Evolutionary conservation across 2,797 vertebrate genomes (phyloP).

Genomic region (Margarornis squamiger): DNA sequence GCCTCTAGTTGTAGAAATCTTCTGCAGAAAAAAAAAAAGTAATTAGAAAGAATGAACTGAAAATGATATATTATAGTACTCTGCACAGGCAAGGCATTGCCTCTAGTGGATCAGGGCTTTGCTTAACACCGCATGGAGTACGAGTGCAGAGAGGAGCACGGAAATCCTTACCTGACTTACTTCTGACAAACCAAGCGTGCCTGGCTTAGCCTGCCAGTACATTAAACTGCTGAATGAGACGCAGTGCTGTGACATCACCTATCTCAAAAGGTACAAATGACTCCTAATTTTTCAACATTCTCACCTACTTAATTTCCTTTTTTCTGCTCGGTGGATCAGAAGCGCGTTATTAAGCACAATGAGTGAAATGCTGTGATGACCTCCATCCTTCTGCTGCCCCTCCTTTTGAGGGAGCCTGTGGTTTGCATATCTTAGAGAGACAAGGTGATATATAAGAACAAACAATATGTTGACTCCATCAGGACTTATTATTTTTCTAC

Average conservation of each 20-base stretch:
- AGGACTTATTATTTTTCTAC: neutral
- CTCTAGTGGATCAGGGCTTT: neutral
- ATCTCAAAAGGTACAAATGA: neutral
- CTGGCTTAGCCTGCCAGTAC: neutral
- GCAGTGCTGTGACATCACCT: neutral
- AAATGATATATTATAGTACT: slow-evolving; percentile 18
- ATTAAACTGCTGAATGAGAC: neutral
- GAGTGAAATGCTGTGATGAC: accelerated
- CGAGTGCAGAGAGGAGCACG: neutral
- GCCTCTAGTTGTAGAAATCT: slow-evolving; percentile 27
- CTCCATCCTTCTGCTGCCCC: neutral
- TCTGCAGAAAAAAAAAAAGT: neutral
- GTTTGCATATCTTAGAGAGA: neutral
- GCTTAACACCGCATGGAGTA: neutral
- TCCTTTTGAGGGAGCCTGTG: neutral
- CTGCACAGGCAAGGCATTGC: neutral
- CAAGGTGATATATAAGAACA: neutral
- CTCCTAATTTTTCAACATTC: neutral
- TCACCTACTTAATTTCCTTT: neutral
- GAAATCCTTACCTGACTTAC: neutral
- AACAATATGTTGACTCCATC: neutral
- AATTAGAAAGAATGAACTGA: slow-evolving; percentile 49
- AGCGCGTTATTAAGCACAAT: neutral
- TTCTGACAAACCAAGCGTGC: neutral
- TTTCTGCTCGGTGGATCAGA: neutral